phyloP scores from a whole-genome alignment of 2,888 invertebrate species.

The Blera fallax region DNA sequence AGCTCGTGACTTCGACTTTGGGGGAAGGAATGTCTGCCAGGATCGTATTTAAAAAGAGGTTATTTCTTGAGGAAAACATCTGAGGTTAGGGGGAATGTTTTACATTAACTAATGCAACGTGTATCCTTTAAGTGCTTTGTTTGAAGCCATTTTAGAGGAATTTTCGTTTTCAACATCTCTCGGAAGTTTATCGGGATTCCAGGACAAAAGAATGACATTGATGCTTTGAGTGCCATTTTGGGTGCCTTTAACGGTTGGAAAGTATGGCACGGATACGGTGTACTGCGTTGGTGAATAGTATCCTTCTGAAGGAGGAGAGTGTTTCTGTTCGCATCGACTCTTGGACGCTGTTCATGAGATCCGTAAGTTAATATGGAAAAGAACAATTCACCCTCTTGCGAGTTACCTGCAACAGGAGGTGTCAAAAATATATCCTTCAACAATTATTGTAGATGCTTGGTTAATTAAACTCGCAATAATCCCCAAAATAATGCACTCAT shows the following conservation, averaged over 20 bases:
- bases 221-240: neutral
- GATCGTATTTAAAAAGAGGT: too few species aligned
- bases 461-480: too few species aligned
- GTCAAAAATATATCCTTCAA: too few species aligned
- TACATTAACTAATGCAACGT: too few species aligned
- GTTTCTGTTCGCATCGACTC: too few species aligned
- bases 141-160: neutral
- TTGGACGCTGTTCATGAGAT: too few species aligned
- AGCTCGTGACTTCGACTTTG: neutral
- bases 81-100: neutral
- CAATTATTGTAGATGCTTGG: too few species aligned
- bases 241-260: neutral
- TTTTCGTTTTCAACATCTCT: neutral
- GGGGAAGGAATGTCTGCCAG: neutral
- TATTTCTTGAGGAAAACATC: neutral
- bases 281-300: neutral
- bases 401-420: too few species aligned
- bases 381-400: too few species aligned
- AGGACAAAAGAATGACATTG: neutral
- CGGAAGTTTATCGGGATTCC: neutral
- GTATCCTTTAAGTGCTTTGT: neutral
- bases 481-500: too few species aligned
- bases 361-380: too few species aligned
- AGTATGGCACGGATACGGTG: neutral
- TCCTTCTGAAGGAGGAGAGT: too few species aligned